Evolutionary conservation across 2,888 invertebrate species (phyloP), one percentile per base, ranked within the genome.

Genomic region (Troglohyphantes excavatus): DNA sequence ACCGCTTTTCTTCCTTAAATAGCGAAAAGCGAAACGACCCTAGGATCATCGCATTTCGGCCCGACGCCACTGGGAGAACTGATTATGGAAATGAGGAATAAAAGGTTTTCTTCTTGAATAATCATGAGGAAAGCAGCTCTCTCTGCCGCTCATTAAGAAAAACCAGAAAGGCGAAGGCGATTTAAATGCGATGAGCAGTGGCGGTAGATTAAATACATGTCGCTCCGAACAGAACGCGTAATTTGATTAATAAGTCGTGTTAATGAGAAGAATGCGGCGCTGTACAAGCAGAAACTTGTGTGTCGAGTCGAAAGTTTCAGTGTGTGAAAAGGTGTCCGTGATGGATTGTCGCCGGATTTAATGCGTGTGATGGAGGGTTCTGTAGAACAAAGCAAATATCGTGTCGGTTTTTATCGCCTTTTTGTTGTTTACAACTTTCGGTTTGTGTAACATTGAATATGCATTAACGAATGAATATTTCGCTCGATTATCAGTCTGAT

Each of bases 181-280:
- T 88, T 88, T 88, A 88, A 88, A 88, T 82, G 82, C 88, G 76
- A 88, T 88, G 88, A 88, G 88, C 75, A 65, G 70, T 65, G n/a
- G 79, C 87, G 88, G 82, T 88, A 76, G 82, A 88, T 88, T 88
- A 82, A 88, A 67, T 82, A 39, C 67, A 75, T 88, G 73, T 83
- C 83, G 33, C 70, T 59, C 53, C 13, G n/a, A 73, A 76, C 81
- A 65, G 73, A 75, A 70, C 46, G 73, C 79, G 76, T 88, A 88
- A 88, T 88, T 88, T 79, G 76, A 88, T 88, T 88, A 88, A 88
- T 88, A 88, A 88, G 82, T 88, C 76, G 75, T 75, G 82, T 88
- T 82, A 88, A 88, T 82, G 67, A 76, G 78, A 33, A 19, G 46
- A 73, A 29, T 67, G 68, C 78, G 39, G 33, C 68, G 19, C 53